A percentile compares a stretch with the other conserved stretches of the same genome.
Conservation (phyloP, 53 echinoderm and acorn worm genomes). For the Antedon mediterranea region DNA sequence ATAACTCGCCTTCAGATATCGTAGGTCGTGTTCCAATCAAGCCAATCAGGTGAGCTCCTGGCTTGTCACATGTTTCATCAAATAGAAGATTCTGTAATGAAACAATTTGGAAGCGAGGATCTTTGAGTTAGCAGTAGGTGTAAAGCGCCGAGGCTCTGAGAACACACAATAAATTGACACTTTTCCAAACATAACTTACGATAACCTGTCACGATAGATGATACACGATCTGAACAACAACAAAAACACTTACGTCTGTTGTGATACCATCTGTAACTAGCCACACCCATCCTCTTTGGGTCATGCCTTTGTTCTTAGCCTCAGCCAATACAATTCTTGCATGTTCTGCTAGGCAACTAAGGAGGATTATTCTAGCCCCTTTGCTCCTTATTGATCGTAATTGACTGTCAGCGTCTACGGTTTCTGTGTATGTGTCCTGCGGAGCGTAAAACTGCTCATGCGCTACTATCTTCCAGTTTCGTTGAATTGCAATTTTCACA, state of each 20-base stretch:
- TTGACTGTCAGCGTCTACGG: background rate
- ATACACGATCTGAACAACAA: too few relatives aligned
- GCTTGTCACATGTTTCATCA: background rate
- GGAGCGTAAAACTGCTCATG: background rate
- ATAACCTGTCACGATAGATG: too few relatives aligned
- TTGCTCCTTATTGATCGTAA: background rate
- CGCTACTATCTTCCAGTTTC: constrained; percentile 1
- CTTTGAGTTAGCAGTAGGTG: too few relatives aligned
- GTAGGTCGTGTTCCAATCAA: constrained; percentile 3
- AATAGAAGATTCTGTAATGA: background rate
- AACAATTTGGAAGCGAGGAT: too few relatives aligned
- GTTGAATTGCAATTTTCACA: constrained; percentile 3
- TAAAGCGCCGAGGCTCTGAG: too few relatives aligned
- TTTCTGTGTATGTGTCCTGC: background rate
- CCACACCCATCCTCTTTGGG: constrained; percentile 3
- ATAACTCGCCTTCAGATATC: background rate
- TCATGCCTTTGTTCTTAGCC: background rate
- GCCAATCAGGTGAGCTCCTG: background rate
- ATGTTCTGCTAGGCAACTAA: background rate
- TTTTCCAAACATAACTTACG: too few relatives aligned
- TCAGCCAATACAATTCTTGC: background rate
- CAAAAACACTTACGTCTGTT: background rate
- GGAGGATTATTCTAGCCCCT: background rate
- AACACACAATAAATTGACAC: too few relatives aligned
- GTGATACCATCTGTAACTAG: background rate